Evolutionary conservation across 2,888 invertebrate species (phyloP).

Genomic region (Synergus umbraculus): DNA sequence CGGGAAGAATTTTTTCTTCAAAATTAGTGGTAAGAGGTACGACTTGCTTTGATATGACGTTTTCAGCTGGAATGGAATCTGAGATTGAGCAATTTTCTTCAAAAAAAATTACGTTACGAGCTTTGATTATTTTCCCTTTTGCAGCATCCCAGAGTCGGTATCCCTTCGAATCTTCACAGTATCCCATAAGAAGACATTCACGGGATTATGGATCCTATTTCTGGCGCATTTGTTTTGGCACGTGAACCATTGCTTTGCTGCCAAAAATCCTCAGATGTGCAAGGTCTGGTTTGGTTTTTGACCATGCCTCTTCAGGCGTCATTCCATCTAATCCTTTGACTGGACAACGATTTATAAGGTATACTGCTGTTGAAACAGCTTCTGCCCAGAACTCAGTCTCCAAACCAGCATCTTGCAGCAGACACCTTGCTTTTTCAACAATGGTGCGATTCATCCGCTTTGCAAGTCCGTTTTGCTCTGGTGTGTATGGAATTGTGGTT

Average conservation of each 20-base stretch:
- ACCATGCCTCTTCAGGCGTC: slow-evolving; percentile 45
- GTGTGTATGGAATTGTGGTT: slow-evolving; percentile 49
- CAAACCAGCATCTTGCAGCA: slow-evolving; percentile 54
- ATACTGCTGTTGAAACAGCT: slow-evolving; percentile 46
- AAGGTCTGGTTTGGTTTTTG: slow-evolving; percentile 45
- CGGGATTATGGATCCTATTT: slow-evolving; percentile 45
- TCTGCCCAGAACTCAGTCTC: slow-evolving; percentile 44
- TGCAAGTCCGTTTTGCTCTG: slow-evolving; percentile 55
- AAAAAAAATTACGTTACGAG: no score
- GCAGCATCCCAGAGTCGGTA: slow-evolving; percentile 41
- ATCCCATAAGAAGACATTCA: slow-evolving; percentile 45
- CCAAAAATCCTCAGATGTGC: slow-evolving; percentile 42
- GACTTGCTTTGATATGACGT: no score
- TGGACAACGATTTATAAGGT: slow-evolving; percentile 41
- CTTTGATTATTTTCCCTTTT: no score
- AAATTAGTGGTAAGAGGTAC: no score
- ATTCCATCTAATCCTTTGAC: slow-evolving; percentile 29
- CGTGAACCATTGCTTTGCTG: slow-evolving; percentile 40
- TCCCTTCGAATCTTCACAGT: slow-evolving; percentile 41
- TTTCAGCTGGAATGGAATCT: no score
- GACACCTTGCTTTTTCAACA: slow-evolving; percentile 55
- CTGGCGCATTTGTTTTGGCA: slow-evolving; percentile 43
- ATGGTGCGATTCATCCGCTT: slow-evolving; percentile 56
- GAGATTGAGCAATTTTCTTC: no score
- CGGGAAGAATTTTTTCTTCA: no score